These are phyloP conservation scores for Montipora capitata DNA, from an alignment of 92 coral and sea anemone species.

Conservation along the genomic window DNA sequence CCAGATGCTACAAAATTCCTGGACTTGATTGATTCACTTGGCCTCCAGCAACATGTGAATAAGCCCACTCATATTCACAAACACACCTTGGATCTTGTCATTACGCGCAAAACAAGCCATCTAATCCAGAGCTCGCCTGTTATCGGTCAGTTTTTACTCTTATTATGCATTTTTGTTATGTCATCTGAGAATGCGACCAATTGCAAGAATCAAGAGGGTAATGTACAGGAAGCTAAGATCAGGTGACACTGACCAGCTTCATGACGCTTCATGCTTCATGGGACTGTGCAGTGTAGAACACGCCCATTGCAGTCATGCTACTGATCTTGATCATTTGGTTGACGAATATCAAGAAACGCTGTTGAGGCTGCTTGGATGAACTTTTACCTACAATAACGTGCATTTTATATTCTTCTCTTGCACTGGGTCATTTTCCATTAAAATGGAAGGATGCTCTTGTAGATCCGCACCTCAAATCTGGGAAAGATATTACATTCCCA, in stretches of 20 bases:
- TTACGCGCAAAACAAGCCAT: neutral
- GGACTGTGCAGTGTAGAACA: constrained; percentile 58
- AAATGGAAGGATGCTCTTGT: too few relatives aligned
- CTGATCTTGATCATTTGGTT: constrained; percentile 22
- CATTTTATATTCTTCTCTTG: too few relatives aligned
- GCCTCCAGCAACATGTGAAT: neutral
- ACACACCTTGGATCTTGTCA: neutral
- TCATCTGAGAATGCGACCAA: constrained; percentile 45
- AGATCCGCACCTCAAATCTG: too few relatives aligned
- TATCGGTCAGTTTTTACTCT: constrained; percentile 52
- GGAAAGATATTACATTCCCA: too few relatives aligned
- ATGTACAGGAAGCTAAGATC: constrained; percentile 48
- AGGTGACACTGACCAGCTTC: constrained; percentile 46
- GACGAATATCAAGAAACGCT: neutral
- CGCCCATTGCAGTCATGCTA: constrained; percentile 13
- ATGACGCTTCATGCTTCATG: too few relatives aligned
- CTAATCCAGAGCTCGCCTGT: constrained; percentile 10
- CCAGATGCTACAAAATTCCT: constrained; percentile 42
- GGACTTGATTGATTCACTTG: constrained; percentile 8
- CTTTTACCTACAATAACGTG: too few relatives aligned
- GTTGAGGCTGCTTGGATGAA: neutral
- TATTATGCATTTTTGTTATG: constrained; percentile 57
- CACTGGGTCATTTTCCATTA: too few relatives aligned
- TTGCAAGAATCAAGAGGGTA: constrained; percentile 32
- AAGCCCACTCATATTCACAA: neutral